phyloP scores from a whole-genome alignment of 2,888 invertebrate genomes.

The Spialia ferax region DNA sequence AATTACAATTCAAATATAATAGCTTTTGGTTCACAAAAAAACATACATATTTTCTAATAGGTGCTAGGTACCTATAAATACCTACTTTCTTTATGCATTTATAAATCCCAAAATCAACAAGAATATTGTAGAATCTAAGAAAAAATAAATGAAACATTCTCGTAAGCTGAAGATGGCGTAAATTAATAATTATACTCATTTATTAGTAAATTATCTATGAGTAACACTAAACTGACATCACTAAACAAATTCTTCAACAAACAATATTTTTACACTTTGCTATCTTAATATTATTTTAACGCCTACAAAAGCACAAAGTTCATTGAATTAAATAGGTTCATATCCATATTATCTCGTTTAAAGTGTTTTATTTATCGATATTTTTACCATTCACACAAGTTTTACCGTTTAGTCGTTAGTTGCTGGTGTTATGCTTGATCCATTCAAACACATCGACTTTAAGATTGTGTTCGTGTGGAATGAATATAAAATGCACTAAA shows the following conservation, averaged over 20 bases:
- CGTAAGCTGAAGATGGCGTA: no score
- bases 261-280: slow-evolving; percentile 7
- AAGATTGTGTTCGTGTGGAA: slow-evolving; percentile 7
- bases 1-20: no score
- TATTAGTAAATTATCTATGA: no score
- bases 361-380: slow-evolving; percentile 37
- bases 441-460: slow-evolving; percentile 10
- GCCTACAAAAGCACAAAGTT: slow-evolving; percentile 26
- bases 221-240: not conserved
- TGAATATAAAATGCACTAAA: slow-evolving; percentile 18
- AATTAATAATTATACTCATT: not conserved
- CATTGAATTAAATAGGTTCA: slow-evolving; percentile 33
- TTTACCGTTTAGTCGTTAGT: slow-evolving; percentile 31
- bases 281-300: slow-evolving; percentile 35
- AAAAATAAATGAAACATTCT: no score
- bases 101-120: no score
- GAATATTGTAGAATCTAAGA: no score
- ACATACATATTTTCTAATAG: no score
- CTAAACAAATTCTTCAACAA: not conserved
- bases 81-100: no score
- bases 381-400: slow-evolving; percentile 19
- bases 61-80: no score
- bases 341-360: slow-evolving; percentile 32
- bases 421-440: slow-evolving; percentile 6
- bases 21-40: no score